A percentile compares a stretch with the other conserved stretches of the same genome.
phyloP scores from a whole-genome alignment of 1,140 invertebrate species.

The Alviniconcha marisindica region DNA sequence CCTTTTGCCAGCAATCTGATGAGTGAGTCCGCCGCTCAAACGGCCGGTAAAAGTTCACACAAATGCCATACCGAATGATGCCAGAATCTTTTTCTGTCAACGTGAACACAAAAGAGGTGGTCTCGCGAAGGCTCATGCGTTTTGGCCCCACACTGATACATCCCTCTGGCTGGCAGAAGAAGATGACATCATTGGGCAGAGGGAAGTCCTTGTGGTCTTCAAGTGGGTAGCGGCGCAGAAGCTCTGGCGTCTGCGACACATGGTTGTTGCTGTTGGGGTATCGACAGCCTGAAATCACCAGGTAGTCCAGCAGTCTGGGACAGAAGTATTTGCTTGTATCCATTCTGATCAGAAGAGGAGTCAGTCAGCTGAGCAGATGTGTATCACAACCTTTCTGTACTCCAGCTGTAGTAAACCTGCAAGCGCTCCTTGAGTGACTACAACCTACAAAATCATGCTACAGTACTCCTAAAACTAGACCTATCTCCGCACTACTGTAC shows the following conservation, averaged over 20 bases:
- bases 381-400: neutral
- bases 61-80: constrained; percentile 88
- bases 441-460: neutral
- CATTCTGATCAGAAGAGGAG: constrained; percentile 30
- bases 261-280: constrained; percentile 78
- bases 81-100: constrained; percentile 99
- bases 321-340: constrained; percentile 78
- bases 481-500: no score
- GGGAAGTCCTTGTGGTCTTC: constrained; percentile 98
- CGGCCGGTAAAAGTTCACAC: constrained; percentile 98
- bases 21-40: constrained; percentile 81
- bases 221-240: constrained; percentile 90
- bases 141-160: constrained; percentile 93
- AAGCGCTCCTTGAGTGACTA: no score
- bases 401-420: no score
- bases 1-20: constrained; percentile 52
- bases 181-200: constrained; percentile 97
- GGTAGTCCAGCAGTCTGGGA: constrained; percentile 89
- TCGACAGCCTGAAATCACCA: constrained; percentile 95
- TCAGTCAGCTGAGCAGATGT: neutral
- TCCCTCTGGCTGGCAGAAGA: constrained; percentile 99
- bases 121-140: constrained; percentile 84
- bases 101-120: constrained; percentile 98
- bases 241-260: constrained; percentile 74
- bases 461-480: neutral